Evolutionary conservation across 2,113 vertebrate species (phyloP).

Genomic region (Orientallactaga bullata): DNA sequence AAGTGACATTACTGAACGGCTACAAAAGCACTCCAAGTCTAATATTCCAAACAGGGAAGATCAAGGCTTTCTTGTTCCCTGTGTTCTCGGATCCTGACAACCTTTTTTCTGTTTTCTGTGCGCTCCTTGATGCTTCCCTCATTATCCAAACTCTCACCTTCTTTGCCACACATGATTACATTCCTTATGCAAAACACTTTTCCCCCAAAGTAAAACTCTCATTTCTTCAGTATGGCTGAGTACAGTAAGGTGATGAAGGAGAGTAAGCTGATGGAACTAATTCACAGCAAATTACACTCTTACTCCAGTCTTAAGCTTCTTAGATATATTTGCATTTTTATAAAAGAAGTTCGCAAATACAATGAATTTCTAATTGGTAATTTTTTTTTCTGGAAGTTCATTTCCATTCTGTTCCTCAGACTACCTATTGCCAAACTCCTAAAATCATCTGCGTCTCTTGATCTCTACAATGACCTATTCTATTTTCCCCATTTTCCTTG

Average conservation of each 20-base stretch:
- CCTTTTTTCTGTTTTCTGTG: background rate
- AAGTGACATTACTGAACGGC: background rate
- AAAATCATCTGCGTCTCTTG: background rate
- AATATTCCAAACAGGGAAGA: background rate
- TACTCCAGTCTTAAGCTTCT: slow-evolving; percentile 66
- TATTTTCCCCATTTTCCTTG: background rate
- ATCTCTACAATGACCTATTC: background rate
- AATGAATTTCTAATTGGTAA: slow-evolving; percentile 59
- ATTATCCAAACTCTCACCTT: background rate
- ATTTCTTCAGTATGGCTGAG: slow-evolving; percentile 60
- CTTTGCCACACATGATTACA: background rate
- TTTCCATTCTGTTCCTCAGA: slow-evolving; percentile 3
- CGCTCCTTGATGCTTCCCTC: background rate
- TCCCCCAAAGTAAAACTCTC: slow-evolving; percentile 23
- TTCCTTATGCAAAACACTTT: slow-evolving; percentile 25
- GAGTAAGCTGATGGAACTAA: slow-evolving; percentile 74
- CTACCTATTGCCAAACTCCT: background rate
- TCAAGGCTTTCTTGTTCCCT: background rate
- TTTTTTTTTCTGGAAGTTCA: slow-evolving; percentile 33
- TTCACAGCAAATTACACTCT: slow-evolving; percentile 63
- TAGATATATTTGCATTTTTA: slow-evolving; percentile 74
- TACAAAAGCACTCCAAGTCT: background rate
- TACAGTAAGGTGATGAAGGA: slow-evolving; percentile 47
- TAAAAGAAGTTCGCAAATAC: slow-evolving; percentile 56
- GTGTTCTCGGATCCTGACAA: background rate